Base-by-base conservation (phyloP, 2,797 vertebrate species). In the Enteromius thamalakanensis region DNA sequence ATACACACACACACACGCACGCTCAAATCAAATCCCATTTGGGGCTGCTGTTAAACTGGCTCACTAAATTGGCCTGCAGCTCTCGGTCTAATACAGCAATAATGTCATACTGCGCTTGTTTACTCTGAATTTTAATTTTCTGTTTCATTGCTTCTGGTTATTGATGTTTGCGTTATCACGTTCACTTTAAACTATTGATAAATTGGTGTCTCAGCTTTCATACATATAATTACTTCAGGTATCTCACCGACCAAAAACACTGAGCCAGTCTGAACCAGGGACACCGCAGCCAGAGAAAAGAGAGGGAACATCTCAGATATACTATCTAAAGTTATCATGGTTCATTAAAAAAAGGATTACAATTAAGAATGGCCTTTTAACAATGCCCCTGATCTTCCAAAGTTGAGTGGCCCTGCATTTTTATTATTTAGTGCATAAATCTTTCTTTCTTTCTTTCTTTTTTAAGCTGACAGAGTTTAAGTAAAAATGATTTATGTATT, bases 21-120 rank as follows among this genome's bases (percentile, higher is more conserved):
- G 88, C 84, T 89, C 88, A 89, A 84, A 90, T 86, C 74, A 84
- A 84, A 89, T 89, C 84, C 86, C 83, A 85, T 88, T 89, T 87
- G 82, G 55, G 72, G 64, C 69, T 62, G 76, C 71, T 83, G 77
- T 74, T 82, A 85, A 78, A 76, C 82, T 87, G 87, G 53, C 80
- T 81, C 71, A 72, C 76, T 55, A 58, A 87, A 86, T 83, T 85
- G 85, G 84, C 87, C 81, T 82, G 82, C 82, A 81, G 86, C 82
- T 71, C 81, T 82, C 7, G 6, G 69, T 69, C 75, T 84, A 68
- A 80, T 80, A 83, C 42, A 81, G 81, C 83, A 82, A 86, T 81
- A 83, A 89, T 80, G 76, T 83, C 40, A 67, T 65, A 80, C 76
- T 84, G 76, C 60, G 81, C 77, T 86, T 87, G 82, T 86, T 84